A percentile compares a stretch with the other conserved stretches of the same genome.
Evolutionary conservation across 2,888 invertebrate genomes (phyloP).

Genomic region (Cremastinae sp.): DNA sequence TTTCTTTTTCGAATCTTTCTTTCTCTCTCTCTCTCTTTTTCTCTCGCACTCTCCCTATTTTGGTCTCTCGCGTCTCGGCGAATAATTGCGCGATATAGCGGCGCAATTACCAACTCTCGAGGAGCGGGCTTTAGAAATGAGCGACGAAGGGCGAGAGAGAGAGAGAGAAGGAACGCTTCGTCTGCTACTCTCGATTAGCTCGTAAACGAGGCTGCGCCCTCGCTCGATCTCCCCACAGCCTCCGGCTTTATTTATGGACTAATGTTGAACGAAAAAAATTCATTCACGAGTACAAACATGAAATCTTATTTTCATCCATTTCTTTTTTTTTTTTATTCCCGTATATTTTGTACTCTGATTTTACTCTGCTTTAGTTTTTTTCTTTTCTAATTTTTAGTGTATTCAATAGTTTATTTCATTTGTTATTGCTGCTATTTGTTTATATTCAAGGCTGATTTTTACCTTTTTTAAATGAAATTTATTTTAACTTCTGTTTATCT

Average conservation of each 20-base stretch:
- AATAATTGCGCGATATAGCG: slow-evolving; percentile 34
- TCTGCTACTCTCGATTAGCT: slow-evolving; percentile 54
- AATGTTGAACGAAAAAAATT: slow-evolving; percentile 41
- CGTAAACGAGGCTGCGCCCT: slow-evolving; percentile 58
- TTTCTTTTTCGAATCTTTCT: slow-evolving; percentile 10
- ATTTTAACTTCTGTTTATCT: too few relatives aligned
- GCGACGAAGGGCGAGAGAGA: background rate
- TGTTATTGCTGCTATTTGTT: too few relatives aligned
- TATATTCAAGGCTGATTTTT: too few relatives aligned
- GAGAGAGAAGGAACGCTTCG: slow-evolving; percentile 14
- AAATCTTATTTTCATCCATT: background rate
- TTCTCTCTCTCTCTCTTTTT: slow-evolving; percentile 16
- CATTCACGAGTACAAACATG: background rate
- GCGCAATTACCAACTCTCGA: slow-evolving; percentile 49
- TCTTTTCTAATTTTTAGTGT: background rate
- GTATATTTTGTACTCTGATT: background rate
- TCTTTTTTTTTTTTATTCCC: background rate
- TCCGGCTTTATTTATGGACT: slow-evolving; percentile 57
- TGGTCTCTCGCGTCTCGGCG: slow-evolving; percentile 4
- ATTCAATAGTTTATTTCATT: too few relatives aligned
- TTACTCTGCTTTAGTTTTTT: too few relatives aligned
- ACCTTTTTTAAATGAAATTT: too few relatives aligned
- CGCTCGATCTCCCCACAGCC: slow-evolving; percentile 17
- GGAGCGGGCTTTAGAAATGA: background rate
- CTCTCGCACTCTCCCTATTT: slow-evolving; percentile 7